Percentiles rank a stretch among this genome's conserved stretches.
phyloP scores from a whole-genome alignment of 2,888 invertebrate genomes.

The Tachystola acroxantha region DNA sequence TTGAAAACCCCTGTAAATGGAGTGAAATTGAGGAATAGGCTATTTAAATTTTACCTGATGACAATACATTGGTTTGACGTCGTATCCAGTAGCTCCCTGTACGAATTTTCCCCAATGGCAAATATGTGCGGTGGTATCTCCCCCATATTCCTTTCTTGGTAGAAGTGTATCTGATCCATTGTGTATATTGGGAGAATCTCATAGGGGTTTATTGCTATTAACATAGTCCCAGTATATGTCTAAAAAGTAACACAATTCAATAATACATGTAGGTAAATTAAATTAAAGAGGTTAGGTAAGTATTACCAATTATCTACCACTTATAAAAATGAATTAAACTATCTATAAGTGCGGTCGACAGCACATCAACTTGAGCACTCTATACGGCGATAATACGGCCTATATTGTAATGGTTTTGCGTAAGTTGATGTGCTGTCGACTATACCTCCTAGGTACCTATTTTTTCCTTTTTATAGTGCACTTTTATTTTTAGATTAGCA shows the following conservation, averaged over 20 bases:
- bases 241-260: conserved; percentile 55
- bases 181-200: conserved; percentile 97
- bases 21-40: no score
- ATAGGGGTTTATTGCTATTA: conserved; percentile 97
- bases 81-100: conserved; percentile 86
- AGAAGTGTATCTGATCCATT: conserved; percentile 89
- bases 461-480: no score
- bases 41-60: conserved; percentile 81
- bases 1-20: no score
- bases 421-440: no score
- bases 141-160: conserved; percentile 89
- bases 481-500: no score
- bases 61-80: conserved; percentile 94
- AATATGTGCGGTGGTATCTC: conserved; percentile 97
- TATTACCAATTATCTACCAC: no score
- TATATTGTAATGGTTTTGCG: no score
- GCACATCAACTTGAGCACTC: no score
- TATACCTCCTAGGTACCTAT: no score
- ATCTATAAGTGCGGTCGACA: no score
- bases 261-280: not conserved
- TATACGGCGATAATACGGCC: no score
- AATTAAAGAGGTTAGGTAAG: not conserved
- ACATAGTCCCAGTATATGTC: conserved; percentile 97
- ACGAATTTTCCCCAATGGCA: conserved; percentile 95
- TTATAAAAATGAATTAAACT: no score